These are phyloP conservation scores for Helobdella robusta DNA, from an alignment of 2,888 invertebrate species.

Conservation along the genomic window DNA sequence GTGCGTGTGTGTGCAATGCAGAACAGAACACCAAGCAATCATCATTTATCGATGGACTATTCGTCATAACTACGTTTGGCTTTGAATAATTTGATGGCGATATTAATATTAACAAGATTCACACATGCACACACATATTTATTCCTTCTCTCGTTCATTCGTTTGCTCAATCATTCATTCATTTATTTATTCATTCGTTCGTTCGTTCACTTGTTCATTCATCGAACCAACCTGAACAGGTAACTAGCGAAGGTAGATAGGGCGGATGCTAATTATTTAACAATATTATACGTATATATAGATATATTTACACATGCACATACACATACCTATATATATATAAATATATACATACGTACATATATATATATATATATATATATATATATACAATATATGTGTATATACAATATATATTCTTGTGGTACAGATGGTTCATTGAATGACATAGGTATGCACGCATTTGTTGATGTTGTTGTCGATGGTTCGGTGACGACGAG, in stretches of 20 bases:
- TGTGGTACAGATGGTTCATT: not conserved
- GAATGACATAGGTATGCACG: not conserved
- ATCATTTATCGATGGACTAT: too few species aligned
- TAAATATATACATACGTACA: conserved; percentile 11
- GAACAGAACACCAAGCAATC: too few species aligned
- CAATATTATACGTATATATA: too few species aligned
- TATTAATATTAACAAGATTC: not conserved
- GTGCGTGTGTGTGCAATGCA: too few species aligned
- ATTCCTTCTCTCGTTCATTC: not conserved
- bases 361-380: conserved; percentile 10
- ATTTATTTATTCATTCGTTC: too few species aligned
- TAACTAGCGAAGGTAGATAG: too few species aligned
- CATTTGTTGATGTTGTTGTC: not conserved
- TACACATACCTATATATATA: conserved; percentile 12
- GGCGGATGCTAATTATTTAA: too few species aligned
- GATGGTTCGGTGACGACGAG: not conserved
- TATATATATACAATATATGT: conserved; percentile 1
- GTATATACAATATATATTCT: not conserved
- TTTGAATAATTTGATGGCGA: not conserved
- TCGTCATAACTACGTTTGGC: too few species aligned
- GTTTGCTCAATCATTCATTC: too few species aligned
- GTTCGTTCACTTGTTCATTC: too few species aligned
- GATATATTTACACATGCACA: conserved; percentile 11
- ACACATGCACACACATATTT: not conserved
- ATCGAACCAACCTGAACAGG: too few species aligned